Base-by-base conservation (phyloP, 2,888 invertebrate species). In the Nomada lathburiana region DNA sequence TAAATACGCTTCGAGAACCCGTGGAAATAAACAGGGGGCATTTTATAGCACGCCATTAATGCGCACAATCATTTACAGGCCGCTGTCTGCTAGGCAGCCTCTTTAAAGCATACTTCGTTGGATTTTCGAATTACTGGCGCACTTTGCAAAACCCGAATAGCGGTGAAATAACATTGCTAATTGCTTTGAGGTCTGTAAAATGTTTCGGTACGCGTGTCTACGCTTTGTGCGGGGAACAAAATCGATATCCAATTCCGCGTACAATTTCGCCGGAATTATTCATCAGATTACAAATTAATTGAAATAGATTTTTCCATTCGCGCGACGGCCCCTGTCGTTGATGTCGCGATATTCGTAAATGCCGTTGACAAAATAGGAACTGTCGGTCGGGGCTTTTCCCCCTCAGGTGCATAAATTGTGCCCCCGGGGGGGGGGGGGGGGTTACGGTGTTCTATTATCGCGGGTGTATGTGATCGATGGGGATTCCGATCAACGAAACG, bases 391-490 rank as follows among this genome's bases (percentile, higher is more conserved):
- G 72, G 78, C 83, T 78, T 86, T 76, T 71, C 80, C 71, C 57
- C 80, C 70, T 55, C 75, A 55, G 69, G 77, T 62, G 67, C 75
- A 80, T 73, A 76, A 82, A 82, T 63, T 36, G 36, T 74, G 82
- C 78, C 75, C 23, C 2, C 26, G 26, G 26, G 26, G 26, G 26
- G 26, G 26, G 26, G 26, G 26, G 26, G 86, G 82, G 36, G 71
- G 36, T 50, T 36, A 44, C 57, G 59, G 62, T n/a, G 78, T 83
- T 62, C 78, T 64, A 76, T 76, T 80, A 88, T 85, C 82, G 82
- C 64, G 74, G 64, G 52, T 65, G 50, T 70, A 77, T 67, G 88
- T 88, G 88, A 88, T 88, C 86, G 88, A 88, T 87, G 88, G 62
- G 60, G 52, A 44, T 26, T 9, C 69, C 80, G 86, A 88, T 86